Base-by-base conservation (phyloP, 2,113 vertebrate species). In the Psephotus haematonotus region DNA sequence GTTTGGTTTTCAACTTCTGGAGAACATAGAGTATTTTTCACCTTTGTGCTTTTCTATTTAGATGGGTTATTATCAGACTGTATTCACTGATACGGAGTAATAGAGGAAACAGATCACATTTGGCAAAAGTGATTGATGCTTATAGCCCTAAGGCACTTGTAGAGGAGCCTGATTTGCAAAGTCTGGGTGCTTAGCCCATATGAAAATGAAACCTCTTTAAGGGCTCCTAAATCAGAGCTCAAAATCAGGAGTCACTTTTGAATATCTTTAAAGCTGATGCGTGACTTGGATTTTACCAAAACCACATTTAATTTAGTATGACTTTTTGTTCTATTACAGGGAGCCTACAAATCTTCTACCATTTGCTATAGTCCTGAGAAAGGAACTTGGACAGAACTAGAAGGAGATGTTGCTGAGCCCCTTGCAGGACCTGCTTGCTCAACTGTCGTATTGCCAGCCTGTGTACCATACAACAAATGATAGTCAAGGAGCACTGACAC, bases 331-430 rank as follows among this genome's bases (percentile, higher is more conserved):
- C 53, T 96, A 13, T 98, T 98, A 22, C 98, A 99, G 99, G 99
- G 99, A 44, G 99, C 99, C 76, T 99, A 99, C 97, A 99, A 99
- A 98, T 99, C 99, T 62, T 99, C 99, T 25, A 99, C 99, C 82
- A 99, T 99, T 98, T 99, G 99, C 98, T 99, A 99, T 78, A 99
- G 99, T 97, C 99, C 99, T 80, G 99, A 99, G 97, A 99, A 99
- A 95, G 99, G 98, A 90, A 99, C 98, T 76, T 99, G 99, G 99
- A 99, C 98, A 92, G 99, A 99, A 97, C 97, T 99, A 49, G 99
- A 99, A 97, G 99, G 99, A 63, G 99, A 99, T 24, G 99, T 99
- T 92, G 99, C 99, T 1, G 99, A 99, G 97, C 99, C 99, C 14
- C 97, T 99, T 53, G 99, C 99, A 5, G 99, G 99, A 65, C 99